Conservation (phyloP, 2,797 vertebrate genomes). For the Halcyon smyrnensis region DNA sequence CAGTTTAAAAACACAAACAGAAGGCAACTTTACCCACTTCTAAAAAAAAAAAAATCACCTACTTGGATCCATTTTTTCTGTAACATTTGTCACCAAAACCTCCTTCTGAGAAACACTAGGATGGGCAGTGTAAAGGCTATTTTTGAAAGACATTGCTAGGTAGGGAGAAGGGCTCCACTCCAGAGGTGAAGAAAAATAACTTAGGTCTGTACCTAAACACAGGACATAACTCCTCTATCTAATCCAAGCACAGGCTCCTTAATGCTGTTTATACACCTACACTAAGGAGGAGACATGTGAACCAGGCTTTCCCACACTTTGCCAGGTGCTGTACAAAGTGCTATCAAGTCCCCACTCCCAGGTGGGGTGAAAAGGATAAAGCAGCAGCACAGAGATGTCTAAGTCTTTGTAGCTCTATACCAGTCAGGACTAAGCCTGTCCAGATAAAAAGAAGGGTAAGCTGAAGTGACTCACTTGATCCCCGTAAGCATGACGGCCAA, state of each 20-base stretch:
- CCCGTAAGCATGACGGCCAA: slow-evolving; percentile 95
- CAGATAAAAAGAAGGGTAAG: not conserved
- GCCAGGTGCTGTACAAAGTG: not conserved
- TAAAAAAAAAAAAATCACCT: not conserved
- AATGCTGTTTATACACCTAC: not conserved
- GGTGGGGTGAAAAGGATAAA: not conserved
- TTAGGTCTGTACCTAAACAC: not conserved
- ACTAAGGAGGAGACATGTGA: not conserved
- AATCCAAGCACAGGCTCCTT: not conserved
- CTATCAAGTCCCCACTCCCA: not conserved
- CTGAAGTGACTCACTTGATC: slow-evolving; percentile 87
- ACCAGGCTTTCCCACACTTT: not conserved
- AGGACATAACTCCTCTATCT: not conserved
- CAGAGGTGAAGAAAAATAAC: not conserved
- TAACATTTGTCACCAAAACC: not conserved
- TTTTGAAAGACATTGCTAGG: not conserved
- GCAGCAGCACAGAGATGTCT: not conserved
- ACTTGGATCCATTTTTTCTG: not conserved
- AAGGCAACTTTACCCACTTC: not conserved
- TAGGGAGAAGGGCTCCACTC: not conserved
- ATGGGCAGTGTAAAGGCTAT: not conserved
- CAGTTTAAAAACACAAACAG: not conserved
- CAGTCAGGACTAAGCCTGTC: not conserved
- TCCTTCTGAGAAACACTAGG: not conserved
- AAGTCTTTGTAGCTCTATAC: not conserved